Evolutionary conservation across 2,888 invertebrate species (phyloP).

Genomic region (Sinodicranocentrus sp.): DNA sequence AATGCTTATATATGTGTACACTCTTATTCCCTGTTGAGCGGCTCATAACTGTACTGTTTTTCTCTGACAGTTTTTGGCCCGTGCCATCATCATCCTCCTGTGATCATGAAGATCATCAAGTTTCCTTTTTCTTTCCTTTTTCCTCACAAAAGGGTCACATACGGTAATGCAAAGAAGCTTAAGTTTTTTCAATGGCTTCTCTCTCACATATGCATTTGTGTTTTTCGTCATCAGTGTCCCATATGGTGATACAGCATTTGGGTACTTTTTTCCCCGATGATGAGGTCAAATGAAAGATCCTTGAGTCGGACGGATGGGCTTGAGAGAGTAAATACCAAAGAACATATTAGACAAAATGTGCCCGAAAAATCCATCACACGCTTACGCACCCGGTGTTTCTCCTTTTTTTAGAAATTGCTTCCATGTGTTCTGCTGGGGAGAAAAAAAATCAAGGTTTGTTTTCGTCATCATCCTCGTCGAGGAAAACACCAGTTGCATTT

Average conservation of each 20-base stretch:
- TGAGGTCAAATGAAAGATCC: constrained; percentile 62
- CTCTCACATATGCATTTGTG: background rate
- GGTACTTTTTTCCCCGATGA: constrained; percentile 2
- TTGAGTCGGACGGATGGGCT: constrained; percentile 24
- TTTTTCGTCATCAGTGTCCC: constrained; percentile 31
- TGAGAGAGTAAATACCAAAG: constrained; percentile 18
- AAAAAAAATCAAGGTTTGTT: constrained; percentile 62
- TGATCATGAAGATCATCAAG: constrained; percentile 63
- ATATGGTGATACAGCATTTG: constrained; percentile 31
- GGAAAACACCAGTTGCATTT: constrained; percentile 55
- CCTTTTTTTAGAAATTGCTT: constrained; percentile 38
- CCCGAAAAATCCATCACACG: constrained; percentile 22
- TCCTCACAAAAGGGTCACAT: constrained; percentile 34
- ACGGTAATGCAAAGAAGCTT: background rate
- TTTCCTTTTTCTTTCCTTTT: constrained; percentile 44
- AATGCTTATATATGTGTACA: background rate
- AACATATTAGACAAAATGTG: constrained; percentile 32
- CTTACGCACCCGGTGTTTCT: constrained; percentile 30
- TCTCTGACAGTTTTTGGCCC: constrained; percentile 59
- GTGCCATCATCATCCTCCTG: constrained; percentile 56
- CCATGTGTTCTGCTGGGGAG: constrained; percentile 45
- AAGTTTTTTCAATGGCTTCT: background rate
- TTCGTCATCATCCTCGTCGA: background rate
- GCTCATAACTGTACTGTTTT: constrained; percentile 35
- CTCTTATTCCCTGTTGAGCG: constrained; percentile 4